Conservation (phyloP, 2,888 invertebrate genomes). For the Ptycholaimellus sp. region DNA sequence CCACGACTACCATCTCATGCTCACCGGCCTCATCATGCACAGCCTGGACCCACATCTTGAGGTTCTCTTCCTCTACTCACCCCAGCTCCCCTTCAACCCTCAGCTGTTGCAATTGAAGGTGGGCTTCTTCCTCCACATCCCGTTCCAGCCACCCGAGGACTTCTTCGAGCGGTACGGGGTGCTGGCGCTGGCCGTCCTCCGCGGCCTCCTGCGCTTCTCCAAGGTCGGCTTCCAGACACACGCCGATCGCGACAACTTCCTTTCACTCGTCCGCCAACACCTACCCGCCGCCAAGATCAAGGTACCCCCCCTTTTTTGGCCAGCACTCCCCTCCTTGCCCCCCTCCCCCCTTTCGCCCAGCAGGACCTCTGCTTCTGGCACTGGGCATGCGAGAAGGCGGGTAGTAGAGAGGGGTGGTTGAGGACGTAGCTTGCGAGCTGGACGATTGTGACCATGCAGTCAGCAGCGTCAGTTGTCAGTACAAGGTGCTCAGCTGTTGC, state of each 20-base stretch:
- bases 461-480: too few relatives aligned
- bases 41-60: conserved; percentile 31
- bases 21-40: conserved; percentile 68
- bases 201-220: conserved; percentile 67
- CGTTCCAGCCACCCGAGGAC: conserved; percentile 80
- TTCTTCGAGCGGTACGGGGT: conserved; percentile 31
- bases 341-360: too few relatives aligned
- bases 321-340: too few relatives aligned
- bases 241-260: conserved; percentile 17
- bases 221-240: conserved; percentile 40
- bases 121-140: conserved; percentile 78
- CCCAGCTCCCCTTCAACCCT: conserved; percentile 40
- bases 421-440: too few relatives aligned
- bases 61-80: too few relatives aligned
- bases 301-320: too few relatives aligned
- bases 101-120: conserved; percentile 48
- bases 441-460: too few relatives aligned
- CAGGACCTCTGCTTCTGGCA: too few relatives aligned
- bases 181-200: conserved; percentile 44
- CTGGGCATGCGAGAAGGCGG: too few relatives aligned
- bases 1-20: conserved; percentile 77
- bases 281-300: conserved; percentile 13
- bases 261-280: conserved; percentile 16
- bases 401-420: too few relatives aligned
- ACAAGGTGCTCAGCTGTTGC: too few relatives aligned